Evolutionary conservation across 1,140 invertebrate genomes (phyloP), one percentile per base, ranked within the genome.

Genomic region (Parasteatoda tepidariorum): DNA sequence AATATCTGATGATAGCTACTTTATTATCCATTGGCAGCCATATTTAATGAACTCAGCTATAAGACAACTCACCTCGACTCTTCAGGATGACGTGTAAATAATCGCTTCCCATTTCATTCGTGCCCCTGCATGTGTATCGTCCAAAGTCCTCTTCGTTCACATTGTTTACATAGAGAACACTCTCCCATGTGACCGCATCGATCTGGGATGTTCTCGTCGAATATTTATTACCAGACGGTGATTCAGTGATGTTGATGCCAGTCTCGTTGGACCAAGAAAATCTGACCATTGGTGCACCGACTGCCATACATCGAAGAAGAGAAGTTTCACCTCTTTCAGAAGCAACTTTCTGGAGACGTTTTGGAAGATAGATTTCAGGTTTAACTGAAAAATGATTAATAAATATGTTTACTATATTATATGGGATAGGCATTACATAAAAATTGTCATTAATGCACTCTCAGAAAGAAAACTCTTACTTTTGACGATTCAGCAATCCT

Each of bases 121-220:
- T 91, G 0, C 95, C 97, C 0, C 93, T 93, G 88, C 96, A 99
- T 85, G 95, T 93, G 88, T 98, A 98, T 59, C 91, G 91, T 0
- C 96, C 97, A 87, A 98, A 99, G 90, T 99, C 97, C 0, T 92
- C 90, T 0, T 92, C 92, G 0, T 92, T 91, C n/a, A 99, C 94
- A 86, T 95, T 93, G 71, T 93, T 92, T 41, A 99, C 93, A 24
- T 93, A 91, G 11, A 99, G 90, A 5, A 93, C 90, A 71, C 94
- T 95, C 89, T 96, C 93, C 85, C 94, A 95, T 66, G 92, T 92
- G 31, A 95, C 90, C n/a, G 90, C 87, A 79, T 92, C 91, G 22
- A 92, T 85, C 90, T 93, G 89, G 86, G 90, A 90, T 5, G 87
- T 90, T 15, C 92, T 91, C 9, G 92, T 91, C 85, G 91, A 91